phyloP scores from a whole-genome alignment of 1,140 invertebrate species.

The Procambarus virginalis region DNA sequence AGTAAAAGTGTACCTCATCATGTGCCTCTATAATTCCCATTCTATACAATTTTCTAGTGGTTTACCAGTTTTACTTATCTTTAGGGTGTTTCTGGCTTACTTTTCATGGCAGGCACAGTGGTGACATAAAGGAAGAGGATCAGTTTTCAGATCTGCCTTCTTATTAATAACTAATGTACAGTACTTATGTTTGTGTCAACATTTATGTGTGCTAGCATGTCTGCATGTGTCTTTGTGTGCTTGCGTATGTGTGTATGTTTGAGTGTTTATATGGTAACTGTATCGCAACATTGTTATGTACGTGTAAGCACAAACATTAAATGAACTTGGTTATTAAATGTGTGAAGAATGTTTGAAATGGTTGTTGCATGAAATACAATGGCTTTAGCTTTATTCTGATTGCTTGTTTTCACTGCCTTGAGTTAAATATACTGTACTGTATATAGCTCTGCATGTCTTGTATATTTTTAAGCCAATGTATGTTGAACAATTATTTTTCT shows the following conservation, averaged over 20 bases:
- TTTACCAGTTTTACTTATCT: too few species aligned
- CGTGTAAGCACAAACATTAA: not conserved
- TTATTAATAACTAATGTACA: not conserved
- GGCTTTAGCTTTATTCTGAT: too few species aligned
- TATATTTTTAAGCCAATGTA: too few species aligned
- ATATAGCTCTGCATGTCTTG: slow-evolving; percentile 28
- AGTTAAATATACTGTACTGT: slow-evolving; percentile 8
- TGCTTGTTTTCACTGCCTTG: too few species aligned
- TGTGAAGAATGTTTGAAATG: too few species aligned
- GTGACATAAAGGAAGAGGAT: not conserved
- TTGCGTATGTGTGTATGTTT: not conserved
- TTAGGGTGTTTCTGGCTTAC: too few species aligned
- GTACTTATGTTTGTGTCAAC: not conserved
- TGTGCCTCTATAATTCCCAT: too few species aligned
- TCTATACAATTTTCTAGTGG: too few species aligned
- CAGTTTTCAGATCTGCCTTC: not conserved
- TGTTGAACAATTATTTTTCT: too few species aligned
- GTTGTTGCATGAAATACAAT: too few species aligned
- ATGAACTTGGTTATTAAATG: not conserved
- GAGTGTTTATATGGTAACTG: not conserved
- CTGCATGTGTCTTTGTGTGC: not conserved
- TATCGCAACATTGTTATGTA: slow-evolving; percentile 18
- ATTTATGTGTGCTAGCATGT: not conserved
- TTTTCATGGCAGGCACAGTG: not conserved
- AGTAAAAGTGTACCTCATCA: too few species aligned